phyloP scores from a whole-genome alignment of 2,888 invertebrate species.

The Trichacis sp. region DNA sequence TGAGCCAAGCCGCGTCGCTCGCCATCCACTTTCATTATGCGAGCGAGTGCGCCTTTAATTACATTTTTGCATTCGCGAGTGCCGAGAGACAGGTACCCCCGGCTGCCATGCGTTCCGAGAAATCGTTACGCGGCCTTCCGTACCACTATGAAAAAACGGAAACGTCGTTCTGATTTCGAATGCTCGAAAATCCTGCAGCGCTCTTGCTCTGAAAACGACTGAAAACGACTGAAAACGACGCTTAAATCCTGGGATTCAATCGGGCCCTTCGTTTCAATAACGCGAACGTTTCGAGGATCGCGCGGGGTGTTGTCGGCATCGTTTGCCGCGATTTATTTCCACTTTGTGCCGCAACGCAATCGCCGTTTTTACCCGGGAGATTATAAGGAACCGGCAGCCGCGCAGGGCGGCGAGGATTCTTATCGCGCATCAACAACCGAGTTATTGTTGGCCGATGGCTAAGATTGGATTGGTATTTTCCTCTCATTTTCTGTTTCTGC shows the following conservation, averaged over 20 bases:
- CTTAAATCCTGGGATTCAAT: too few relatives aligned
- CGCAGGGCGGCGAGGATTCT: conserved; percentile 1
- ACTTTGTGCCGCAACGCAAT: background rate
- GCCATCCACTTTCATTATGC: conserved; percentile 63
- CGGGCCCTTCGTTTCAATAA: conserved; percentile 3
- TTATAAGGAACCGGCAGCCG: conserved; percentile 4
- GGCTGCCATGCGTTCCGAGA: conserved; percentile 45
- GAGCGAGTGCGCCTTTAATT: conserved; percentile 59
- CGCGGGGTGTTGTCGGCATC: background rate
- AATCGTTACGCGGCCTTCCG: conserved; percentile 44
- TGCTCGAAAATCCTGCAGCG: conserved; percentile 2
- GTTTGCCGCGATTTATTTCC: background rate
- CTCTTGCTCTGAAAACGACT: too few relatives aligned
- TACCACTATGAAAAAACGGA: conserved; percentile 46
- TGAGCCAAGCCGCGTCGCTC: conserved; percentile 49
- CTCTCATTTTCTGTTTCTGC: background rate
- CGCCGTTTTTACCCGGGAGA: background rate
- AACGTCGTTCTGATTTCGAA: conserved; percentile 48
- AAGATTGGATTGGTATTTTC: background rate
- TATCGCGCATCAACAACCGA: conserved; percentile 1
- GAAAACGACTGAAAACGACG: too few relatives aligned
- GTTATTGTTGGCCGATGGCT: background rate
- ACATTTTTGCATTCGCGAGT: conserved; percentile 58
- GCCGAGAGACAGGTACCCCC: conserved; percentile 46
- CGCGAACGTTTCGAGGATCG: background rate